These are phyloP conservation scores for Zosterops hypoxanthus DNA, from an alignment of 2,113 vertebrate genomes.

Conservation along the genomic window DNA sequence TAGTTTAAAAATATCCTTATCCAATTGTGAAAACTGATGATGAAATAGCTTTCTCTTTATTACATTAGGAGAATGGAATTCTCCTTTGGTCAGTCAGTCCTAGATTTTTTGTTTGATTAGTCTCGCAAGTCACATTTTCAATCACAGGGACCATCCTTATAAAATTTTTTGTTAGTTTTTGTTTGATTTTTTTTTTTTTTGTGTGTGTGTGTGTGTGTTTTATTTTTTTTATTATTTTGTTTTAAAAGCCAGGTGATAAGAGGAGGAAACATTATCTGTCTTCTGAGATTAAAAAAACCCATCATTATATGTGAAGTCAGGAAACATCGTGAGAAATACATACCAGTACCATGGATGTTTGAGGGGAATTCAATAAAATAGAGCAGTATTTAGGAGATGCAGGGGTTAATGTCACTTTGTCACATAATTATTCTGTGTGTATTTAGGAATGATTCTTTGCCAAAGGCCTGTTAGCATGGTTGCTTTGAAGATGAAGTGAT, in stretches of 20 bases:
- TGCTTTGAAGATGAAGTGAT: neutral
- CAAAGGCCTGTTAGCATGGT: neutral
- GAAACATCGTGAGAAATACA: neutral
- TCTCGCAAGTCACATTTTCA: neutral
- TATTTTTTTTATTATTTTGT: neutral
- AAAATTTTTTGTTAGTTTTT: neutral
- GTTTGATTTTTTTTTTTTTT: neutral
- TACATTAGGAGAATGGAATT: neutral
- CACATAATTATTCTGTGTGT: neutral
- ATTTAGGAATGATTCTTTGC: neutral
- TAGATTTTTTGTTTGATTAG: neutral
- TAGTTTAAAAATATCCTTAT: neutral
- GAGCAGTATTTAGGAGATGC: neutral
- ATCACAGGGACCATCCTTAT: accelerated
- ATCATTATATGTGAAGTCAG: neutral
- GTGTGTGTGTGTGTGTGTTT: accelerated
- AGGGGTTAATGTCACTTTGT: neutral
- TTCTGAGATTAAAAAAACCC: neutral
- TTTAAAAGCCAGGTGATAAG: neutral
- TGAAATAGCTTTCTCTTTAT: neutral
- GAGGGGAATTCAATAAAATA: neutral
- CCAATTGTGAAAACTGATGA: neutral
- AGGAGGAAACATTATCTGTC: neutral
- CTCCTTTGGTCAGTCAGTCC: neutral
- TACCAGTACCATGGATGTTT: neutral